Base-by-base conservation (phyloP, 2,113 vertebrate genomes). In the Melanostigma gelatinosum region DNA sequence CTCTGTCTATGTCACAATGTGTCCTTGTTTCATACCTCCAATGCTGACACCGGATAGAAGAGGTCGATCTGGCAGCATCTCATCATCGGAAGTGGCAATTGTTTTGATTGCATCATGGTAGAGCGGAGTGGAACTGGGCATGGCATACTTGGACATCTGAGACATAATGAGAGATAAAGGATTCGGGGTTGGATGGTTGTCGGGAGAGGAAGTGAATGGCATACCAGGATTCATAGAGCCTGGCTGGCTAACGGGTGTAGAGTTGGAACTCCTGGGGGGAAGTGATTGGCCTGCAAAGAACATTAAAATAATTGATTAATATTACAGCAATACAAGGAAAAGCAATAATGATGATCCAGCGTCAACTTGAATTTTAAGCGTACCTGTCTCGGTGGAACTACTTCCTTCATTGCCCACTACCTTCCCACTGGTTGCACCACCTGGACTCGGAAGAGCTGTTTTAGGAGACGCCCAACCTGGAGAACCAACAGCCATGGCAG, bases 41-140 rank as follows among this genome's bases (percentile, higher is more conserved):
- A 97, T 96, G 75, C 92, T 96, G 74, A 96, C 96, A 9, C 96
- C 96, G 0, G 97, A 95, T 0, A 98, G 94, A 85, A 98, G 94
- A 27, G 97, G 96, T 81, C 97, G 95, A 83, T 99, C 98, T 0
- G 97, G 95, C 54, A 97, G 89, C 93, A 99, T 95, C 91, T 99
- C 98, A 0, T 99, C 98, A 1, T 99, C 98, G 0, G 98, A 99
- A 79, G 97, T 98, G 92, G 98, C 97, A 0, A 99, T 99, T 78
- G 98, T 99, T 94, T 99, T 99, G 95, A 99, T 99, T 89, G 98
- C 97, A 4, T 99, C 98, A 89, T 99, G 98, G 94, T 99, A 99
- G 46, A 99, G 97, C 0, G 98, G 98, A 12, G 97, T 99, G 82
- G 97, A 96, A 92, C 97, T 99, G 80, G 98, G 97, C 96, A 99